Conservation (phyloP, 2,888 invertebrate genomes). For the Elgonia sp. region DNA sequence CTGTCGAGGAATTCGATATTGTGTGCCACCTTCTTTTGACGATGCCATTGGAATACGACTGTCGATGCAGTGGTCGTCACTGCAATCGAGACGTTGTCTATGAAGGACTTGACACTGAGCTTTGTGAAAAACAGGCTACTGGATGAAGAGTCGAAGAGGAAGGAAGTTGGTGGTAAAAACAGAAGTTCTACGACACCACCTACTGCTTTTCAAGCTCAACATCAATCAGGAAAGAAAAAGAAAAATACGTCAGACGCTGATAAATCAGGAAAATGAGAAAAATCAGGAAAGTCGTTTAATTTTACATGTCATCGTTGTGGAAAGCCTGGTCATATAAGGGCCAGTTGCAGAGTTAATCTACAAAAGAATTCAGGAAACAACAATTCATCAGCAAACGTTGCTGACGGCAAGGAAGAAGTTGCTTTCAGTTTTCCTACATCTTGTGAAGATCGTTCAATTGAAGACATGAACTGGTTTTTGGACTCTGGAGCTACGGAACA, state of each 20-base stretch:
- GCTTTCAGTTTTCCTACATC: neutral
- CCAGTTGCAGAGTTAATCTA: neutral
- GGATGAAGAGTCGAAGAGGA: constrained; percentile 56
- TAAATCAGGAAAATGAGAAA: no score
- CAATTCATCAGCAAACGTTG: neutral
- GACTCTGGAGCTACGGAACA: constrained; percentile 77
- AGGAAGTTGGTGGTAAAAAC: neutral
- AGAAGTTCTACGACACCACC: neutral
- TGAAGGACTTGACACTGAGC: constrained; percentile 19
- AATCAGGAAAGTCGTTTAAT: no score
- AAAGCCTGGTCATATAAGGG: constrained; percentile 41
- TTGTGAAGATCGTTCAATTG: neutral
- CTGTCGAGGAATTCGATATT: constrained; percentile 42
- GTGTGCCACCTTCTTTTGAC: constrained; percentile 64
- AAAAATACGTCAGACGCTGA: no score
- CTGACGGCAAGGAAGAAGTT: neutral
- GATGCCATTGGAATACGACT: constrained; percentile 76
- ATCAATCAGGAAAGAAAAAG: constrained; percentile 3
- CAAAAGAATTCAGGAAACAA: neutral
- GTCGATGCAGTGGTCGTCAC: constrained; percentile 78
- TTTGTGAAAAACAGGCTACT: constrained; percentile 52
- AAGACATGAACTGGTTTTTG: constrained; percentile 66
- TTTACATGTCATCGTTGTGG: no score
- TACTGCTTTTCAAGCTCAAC: constrained; percentile 25
- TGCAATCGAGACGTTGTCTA: constrained; percentile 71